These are phyloP conservation scores for Phasia obesa DNA, from an alignment of 2,888 invertebrate genomes.

Conservation along the genomic window DNA sequence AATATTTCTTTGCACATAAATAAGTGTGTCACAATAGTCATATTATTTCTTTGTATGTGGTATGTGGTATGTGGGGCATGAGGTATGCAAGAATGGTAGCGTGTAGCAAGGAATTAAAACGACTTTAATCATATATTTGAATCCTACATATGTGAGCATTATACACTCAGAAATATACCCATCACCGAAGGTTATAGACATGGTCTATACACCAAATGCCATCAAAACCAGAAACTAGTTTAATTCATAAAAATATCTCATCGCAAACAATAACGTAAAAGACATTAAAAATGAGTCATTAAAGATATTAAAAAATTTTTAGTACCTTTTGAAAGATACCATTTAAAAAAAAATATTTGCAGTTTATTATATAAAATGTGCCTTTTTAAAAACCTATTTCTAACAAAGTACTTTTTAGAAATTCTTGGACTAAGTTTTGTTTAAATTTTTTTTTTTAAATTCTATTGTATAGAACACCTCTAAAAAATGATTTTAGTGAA, in stretches of 20 bases:
- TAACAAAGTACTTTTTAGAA: no score
- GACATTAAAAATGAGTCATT: background rate
- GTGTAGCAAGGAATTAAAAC: slow-evolving; percentile 23
- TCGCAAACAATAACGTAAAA: slow-evolving; percentile 50
- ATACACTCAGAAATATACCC: background rate
- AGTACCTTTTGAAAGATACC: no score
- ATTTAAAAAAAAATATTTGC: no score
- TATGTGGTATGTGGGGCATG: background rate
- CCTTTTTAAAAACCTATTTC: no score
- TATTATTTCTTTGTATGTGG: no score
- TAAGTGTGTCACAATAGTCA: slow-evolving; percentile 26
- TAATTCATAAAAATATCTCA: slow-evolving; percentile 64
- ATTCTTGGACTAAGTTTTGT: no score
- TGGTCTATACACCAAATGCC: slow-evolving; percentile 47
- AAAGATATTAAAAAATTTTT: no score
- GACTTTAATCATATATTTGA: slow-evolving; percentile 37
- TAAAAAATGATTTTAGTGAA: no score
- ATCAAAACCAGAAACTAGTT: slow-evolving; percentile 36
- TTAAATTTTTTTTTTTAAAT: no score
- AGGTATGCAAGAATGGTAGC: slow-evolving; percentile 18
- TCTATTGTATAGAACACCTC: no score
- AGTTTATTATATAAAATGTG: no score
- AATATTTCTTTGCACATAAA: slow-evolving; percentile 6
- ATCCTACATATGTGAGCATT: background rate
- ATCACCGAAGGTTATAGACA: slow-evolving; percentile 11